Evolutionary conservation across 2,888 invertebrate species (phyloP).

Genomic region (Eilema depressum): DNA sequence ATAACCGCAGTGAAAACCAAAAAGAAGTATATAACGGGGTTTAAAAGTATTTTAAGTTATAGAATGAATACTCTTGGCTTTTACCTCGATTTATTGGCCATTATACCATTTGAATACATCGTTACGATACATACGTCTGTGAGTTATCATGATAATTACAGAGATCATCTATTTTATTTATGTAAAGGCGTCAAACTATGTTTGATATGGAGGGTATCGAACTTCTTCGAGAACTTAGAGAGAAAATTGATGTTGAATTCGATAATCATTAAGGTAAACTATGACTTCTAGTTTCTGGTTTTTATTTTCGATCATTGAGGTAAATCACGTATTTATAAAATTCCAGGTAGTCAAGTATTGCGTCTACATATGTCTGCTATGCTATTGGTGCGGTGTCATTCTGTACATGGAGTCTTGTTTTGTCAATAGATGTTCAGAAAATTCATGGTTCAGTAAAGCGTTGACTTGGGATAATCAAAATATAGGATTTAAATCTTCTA

Average conservation of each 20-base stretch:
- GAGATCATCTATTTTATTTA: conserved; percentile 78
- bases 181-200: conserved; percentile 85
- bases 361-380: conserved; percentile 76
- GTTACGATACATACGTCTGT: conserved; percentile 72
- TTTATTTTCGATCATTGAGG: neutral
- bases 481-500: conserved; percentile 38
- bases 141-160: conserved; percentile 72
- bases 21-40: conserved; percentile 70
- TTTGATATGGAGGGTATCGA: conserved; percentile 82
- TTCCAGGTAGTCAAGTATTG: conserved; percentile 79
- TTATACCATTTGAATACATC: conserved; percentile 83
- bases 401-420: conserved; percentile 85
- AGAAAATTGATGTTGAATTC: conserved; percentile 75
- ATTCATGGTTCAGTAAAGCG: conserved; percentile 81
- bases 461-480: conserved; percentile 63
- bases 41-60: conserved; percentile 73
- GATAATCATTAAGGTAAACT: conserved; percentile 71
- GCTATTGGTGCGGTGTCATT: conserved; percentile 85
- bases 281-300: conserved; percentile 4
- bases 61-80: conserved; percentile 81
- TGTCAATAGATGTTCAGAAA: conserved; percentile 76
- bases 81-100: conserved; percentile 81
- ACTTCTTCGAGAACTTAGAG: conserved; percentile 79
- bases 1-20: conserved; percentile 82
- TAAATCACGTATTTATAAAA: conserved; percentile 10